Evolutionary conservation across 2,888 invertebrate species (phyloP).

Genomic region (Norana najaformis): DNA sequence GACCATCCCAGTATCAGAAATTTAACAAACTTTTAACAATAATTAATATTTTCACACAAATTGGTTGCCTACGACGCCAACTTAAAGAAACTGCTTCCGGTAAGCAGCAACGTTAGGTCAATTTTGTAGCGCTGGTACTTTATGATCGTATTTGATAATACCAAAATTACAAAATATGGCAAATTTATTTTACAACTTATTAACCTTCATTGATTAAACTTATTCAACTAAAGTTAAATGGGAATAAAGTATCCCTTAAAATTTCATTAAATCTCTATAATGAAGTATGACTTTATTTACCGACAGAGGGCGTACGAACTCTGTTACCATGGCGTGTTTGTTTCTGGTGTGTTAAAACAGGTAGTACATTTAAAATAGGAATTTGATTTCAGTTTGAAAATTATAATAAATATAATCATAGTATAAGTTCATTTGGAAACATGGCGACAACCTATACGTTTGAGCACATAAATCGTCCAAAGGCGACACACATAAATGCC

Average conservation of each 20-base stretch:
- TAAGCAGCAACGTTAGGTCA: background rate
- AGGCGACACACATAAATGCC: constrained; percentile 46
- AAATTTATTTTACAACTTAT: background rate
- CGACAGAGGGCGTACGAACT: background rate
- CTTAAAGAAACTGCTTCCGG: background rate
- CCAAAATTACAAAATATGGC: background rate
- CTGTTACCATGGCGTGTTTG: constrained; percentile 13
- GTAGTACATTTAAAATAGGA: background rate
- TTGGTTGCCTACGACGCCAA: background rate
- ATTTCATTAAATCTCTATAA: background rate
- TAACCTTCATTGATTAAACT: background rate
- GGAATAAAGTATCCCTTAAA: too few relatives aligned
- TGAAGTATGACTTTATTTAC: background rate
- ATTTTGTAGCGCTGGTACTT: background rate
- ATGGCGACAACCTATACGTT: constrained; percentile 46
- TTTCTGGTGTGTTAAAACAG: constrained; percentile 1
- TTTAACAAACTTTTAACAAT: background rate
- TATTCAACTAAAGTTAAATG: background rate
- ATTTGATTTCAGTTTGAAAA: background rate
- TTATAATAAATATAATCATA: background rate
- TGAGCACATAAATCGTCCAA: constrained; percentile 45
- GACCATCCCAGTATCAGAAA: background rate
- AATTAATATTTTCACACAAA: background rate
- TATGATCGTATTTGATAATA: background rate
- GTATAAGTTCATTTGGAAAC: background rate